These are phyloP conservation scores for Drosophila eohydei DNA, from an alignment of 2,888 invertebrate genomes.

Conservation along the genomic window DNA sequence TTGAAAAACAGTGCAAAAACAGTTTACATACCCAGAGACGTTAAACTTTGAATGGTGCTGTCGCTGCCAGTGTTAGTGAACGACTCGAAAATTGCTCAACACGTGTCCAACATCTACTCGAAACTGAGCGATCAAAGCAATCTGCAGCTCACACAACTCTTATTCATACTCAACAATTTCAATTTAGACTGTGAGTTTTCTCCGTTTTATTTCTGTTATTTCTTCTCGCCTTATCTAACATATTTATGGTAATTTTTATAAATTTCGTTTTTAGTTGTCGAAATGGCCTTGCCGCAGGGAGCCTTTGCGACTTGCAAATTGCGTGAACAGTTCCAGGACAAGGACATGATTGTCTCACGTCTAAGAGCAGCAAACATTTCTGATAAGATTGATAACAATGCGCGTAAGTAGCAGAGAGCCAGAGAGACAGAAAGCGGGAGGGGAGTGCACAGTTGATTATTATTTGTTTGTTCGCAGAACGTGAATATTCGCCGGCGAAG, in stretches of 20 bases:
- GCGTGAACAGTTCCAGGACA: conserved; percentile 84
- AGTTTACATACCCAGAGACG: too few relatives aligned
- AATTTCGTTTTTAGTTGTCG: conserved; percentile 34
- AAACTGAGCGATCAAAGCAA: conserved; percentile 41
- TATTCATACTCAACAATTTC: conserved; percentile 35
- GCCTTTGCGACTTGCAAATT: conserved; percentile 91
- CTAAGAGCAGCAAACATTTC: conserved; percentile 45
- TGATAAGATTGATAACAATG: conserved; percentile 81
- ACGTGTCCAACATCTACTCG: conserved; percentile 41
- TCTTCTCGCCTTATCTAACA: not conserved
- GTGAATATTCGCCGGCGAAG: conserved; percentile 89
- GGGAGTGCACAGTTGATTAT: not conserved
- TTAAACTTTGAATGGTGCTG: conserved; percentile 63
- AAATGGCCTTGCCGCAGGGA: conserved; percentile 92
- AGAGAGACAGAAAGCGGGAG: not conserved
- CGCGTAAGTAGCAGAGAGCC: conserved; percentile 72
- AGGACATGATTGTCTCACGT: conserved; percentile 86
- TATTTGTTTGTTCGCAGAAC: conserved; percentile 85
- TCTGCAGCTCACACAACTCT: conserved; percentile 33
- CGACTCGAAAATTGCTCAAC: conserved; percentile 54
- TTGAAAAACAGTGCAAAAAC: not conserved
- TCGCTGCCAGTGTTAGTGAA: conserved; percentile 51
- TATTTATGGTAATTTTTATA: not conserved
- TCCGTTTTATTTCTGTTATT: not conserved
- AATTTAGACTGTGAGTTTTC: conserved; percentile 48